Percentiles rank a stretch among this genome's conserved stretches.
Evolutionary conservation across 2,888 invertebrate species (phyloP).

Genomic region (Tiliacea aurago): DNA sequence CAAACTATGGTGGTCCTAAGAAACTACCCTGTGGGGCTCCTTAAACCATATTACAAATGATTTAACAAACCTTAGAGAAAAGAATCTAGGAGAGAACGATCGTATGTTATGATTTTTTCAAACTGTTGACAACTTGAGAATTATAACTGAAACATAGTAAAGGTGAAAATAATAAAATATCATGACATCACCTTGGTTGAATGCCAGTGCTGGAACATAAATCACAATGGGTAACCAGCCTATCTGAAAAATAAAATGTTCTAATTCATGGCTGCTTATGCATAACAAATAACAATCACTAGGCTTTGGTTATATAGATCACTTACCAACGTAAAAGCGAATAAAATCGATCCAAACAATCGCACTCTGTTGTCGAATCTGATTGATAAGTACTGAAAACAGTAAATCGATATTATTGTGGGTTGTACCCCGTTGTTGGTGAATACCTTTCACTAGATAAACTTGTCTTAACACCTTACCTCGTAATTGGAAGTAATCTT

Average conservation of each 20-base stretch:
- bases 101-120: neutral
- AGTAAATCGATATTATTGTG: slow-evolving; percentile 18
- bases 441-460: neutral
- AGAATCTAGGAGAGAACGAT: neutral
- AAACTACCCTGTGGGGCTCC: slow-evolving; percentile 14
- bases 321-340: slow-evolving; percentile 93
- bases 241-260: slow-evolving; percentile 88
- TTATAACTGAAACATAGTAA: neutral
- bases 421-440: neutral
- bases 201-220: slow-evolving; percentile 94
- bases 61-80: neutral
- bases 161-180: neutral
- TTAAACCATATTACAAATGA: neutral
- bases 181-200: slow-evolving; percentile 93
- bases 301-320: slow-evolving; percentile 1
- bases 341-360: slow-evolving; percentile 93
- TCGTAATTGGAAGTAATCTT: slow-evolving; percentile 95
- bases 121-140: neutral
- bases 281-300: slow-evolving; percentile 13
- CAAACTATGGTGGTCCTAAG: neutral
- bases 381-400: slow-evolving; percentile 93
- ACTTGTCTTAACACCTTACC: slow-evolving; percentile 80
- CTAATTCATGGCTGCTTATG: neutral
- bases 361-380: slow-evolving; percentile 93
- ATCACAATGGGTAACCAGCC: slow-evolving; percentile 95